phyloP scores from a whole-genome alignment of 2,113 vertebrate genomes.

The Burhinus bistriatus region DNA sequence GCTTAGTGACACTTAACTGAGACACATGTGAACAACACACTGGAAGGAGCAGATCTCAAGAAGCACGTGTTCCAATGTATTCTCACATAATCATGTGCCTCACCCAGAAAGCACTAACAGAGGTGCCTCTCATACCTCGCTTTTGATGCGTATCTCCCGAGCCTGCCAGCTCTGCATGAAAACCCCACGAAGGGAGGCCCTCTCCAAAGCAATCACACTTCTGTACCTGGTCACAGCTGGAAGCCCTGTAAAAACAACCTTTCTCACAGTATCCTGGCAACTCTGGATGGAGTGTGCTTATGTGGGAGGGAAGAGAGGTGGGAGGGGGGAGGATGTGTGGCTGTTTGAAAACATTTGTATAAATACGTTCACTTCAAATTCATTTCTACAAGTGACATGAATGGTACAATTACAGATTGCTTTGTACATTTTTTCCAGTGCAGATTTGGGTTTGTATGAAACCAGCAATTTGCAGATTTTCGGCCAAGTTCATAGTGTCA shows the following conservation, averaged over 20 bases:
- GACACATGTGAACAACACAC: background rate
- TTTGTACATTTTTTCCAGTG: background rate
- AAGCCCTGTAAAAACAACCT: background rate
- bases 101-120: background rate
- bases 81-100: background rate
- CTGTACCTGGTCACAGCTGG: background rate
- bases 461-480: background rate
- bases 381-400: background rate
- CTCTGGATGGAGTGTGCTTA: background rate
- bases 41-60: background rate
- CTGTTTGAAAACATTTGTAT: background rate
- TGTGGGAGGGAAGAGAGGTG: background rate
- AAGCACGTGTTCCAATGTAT: accelerated
- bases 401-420: background rate
- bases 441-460: background rate
- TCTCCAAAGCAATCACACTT: background rate
- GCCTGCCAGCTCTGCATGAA: background rate
- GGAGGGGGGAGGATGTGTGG: background rate
- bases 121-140: background rate
- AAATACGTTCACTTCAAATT: background rate
- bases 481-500: background rate
- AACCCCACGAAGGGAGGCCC: background rate
- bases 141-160: background rate
- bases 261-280: conserved; percentile 18
- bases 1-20: background rate